Base-by-base conservation (phyloP, 2,888 invertebrate genomes). In the Mayetiola destructor region DNA sequence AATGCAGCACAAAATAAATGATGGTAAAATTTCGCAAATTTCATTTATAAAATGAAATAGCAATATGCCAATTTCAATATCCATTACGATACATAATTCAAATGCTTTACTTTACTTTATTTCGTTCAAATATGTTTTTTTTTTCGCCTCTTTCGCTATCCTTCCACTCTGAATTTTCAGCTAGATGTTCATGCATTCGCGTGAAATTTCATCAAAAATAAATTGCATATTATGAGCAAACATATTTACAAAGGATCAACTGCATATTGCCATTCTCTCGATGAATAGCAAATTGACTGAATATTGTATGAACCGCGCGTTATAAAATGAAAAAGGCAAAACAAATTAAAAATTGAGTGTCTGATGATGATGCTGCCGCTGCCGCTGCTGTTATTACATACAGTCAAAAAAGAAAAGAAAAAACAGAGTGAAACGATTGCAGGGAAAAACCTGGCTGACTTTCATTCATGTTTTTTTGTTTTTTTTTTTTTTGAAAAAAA, bases 41-140 rank as follows among this genome's bases (percentile, higher is more conserved):
- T 23, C 48, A 48, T 48, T 48, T 48, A 48, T 27, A n/a, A 23
- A 48, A 27, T 48, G 48, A 27, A 23, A 48, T 48, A 48, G 23
- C 48, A 48, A 27, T 48, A 48, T 16, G 48, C 48, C 48, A 48
- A 48, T 48, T 23, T 27, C 48, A 48, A 48, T 48, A 48, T 48
- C 48, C 48, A 48, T 48, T 48, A 48, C 48, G 27, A 48, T 48
- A 48, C 48, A 48, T 48, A 48, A 48, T 48, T 48, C 27, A 48
- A 48, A 48, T 27, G 27, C 23, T 48, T 23, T 27, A 48, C 48
- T 23, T 48, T 48, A 27, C 48, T 27, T 48, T 3, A 23, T 6
- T 32, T 6, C 32, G 32, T 23, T 42, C 23, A 23, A 10, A 42
- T 20, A 10, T 21, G 42, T 42, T 20, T 23, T 42, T 20, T 12